phyloP scores from a whole-genome alignment of 2,888 invertebrate genomes.

The Lepas anatifera region DNA sequence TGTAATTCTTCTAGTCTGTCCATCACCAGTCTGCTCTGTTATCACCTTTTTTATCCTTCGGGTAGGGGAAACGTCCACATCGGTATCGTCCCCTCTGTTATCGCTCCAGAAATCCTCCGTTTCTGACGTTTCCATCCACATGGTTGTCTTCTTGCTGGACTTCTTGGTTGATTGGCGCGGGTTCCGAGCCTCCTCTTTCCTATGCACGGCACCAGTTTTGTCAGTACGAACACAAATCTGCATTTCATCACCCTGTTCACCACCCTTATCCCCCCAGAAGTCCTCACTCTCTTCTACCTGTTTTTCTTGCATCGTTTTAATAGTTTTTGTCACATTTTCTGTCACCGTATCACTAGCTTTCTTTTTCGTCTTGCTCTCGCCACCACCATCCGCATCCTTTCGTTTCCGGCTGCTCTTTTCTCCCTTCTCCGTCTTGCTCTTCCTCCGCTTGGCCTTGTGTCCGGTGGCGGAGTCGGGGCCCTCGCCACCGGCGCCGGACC shows the following conservation, averaged over 20 bases:
- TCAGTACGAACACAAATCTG: background rate
- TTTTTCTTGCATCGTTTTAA: background rate
- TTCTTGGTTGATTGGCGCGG: too few species aligned
- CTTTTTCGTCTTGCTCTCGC: background rate
- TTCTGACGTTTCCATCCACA: background rate
- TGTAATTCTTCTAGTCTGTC: too few species aligned
- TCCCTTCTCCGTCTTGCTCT: background rate
- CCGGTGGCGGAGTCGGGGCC: background rate
- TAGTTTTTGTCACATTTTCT: background rate
- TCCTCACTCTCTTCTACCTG: constrained; percentile 7
- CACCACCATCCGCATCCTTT: background rate
- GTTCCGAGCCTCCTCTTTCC: too few species aligned
- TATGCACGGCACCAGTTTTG: constrained; percentile 21
- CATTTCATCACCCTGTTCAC: constrained; percentile 9
- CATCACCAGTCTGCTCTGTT: too few species aligned
- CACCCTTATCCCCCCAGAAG: background rate
- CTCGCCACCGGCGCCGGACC: background rate
- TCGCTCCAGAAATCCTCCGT: background rate
- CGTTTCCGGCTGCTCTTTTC: background rate
- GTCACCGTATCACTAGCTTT: background rate
- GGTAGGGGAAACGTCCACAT: too few species aligned
- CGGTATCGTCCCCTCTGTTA: too few species aligned
- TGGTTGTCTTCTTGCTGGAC: background rate
- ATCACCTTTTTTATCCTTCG: too few species aligned
- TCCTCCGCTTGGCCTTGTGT: background rate